These are phyloP conservation scores for Acanthacorydalis orientalis DNA, from an alignment of 2,888 invertebrate species.

Conservation along the genomic window DNA sequence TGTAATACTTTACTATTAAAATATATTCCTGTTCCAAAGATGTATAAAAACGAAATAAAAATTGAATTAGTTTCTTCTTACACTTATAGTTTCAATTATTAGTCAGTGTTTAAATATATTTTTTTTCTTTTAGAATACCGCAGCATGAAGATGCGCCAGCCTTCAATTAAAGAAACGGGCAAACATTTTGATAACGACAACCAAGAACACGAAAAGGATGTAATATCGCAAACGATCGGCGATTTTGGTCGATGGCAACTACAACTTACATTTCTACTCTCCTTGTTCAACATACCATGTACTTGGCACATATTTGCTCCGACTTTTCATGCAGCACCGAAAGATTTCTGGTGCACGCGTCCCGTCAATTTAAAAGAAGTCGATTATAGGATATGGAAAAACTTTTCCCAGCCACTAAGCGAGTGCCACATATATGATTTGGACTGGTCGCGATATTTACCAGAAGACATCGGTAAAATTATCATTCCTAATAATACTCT, in stretches of 20 bases:
- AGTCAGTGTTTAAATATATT: too few species aligned
- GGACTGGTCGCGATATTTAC: constrained; percentile 21
- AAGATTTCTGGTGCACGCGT: constrained; percentile 51
- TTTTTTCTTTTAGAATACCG: constrained; percentile 2
- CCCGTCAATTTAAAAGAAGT: constrained; percentile 37
- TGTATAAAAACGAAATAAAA: too few species aligned
- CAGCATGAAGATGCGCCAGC: constrained; percentile 7
- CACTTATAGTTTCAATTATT: too few species aligned
- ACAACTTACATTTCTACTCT: constrained; percentile 52
- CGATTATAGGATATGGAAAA: constrained; percentile 41
- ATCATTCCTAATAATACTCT: constrained; percentile 24
- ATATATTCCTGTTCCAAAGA: too few species aligned
- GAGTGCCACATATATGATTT: constrained; percentile 2
- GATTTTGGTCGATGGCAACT: constrained; percentile 65
- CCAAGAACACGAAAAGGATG: constrained; percentile 35
- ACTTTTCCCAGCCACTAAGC: constrained; percentile 19
- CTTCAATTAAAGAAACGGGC: constrained; percentile 22
- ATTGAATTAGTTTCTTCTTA: too few species aligned
- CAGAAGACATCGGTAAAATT: constrained; percentile 18
- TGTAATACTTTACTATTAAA: too few species aligned
- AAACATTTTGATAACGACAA: background rate
- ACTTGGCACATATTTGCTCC: constrained; percentile 67
- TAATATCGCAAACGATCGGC: constrained; percentile 50
- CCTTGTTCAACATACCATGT: constrained; percentile 62
- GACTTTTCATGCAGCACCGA: constrained; percentile 52